Evolutionary conservation across 1,140 invertebrate genomes (phyloP), one percentile per base, ranked within the genome.

Genomic region (Cherax quadricarinatus): DNA sequence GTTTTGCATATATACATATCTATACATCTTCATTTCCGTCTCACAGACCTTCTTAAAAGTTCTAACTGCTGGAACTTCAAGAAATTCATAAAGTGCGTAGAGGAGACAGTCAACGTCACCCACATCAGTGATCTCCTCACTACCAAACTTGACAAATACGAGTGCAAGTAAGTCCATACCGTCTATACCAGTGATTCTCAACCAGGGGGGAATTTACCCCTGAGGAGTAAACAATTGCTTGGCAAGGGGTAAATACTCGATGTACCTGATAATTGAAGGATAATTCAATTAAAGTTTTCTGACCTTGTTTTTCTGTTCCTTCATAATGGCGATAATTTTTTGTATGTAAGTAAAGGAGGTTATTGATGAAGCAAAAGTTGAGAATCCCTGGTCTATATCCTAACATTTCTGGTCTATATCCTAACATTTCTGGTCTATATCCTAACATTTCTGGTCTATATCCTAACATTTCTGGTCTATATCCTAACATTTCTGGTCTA

Each of bases 111-210:
- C 12, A 92, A 87, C 57, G 24, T 94, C 5, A 90, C 89, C 49
- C 94, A 94, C 75, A 79, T 94, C 48, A 86, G 88, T 70, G 93
- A 94, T 75, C 86, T 94, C 16, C 93, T 94, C 82, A 87, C 86
- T 30, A 86, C 89, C 6, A 18, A 82, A 3, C 94, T 94, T 7
- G 94, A 94, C 21, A 51, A 79, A 24, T 79, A 88, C 10, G 88
- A 93, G 51, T 94, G 94, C 94, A 89, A 89, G 93, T 92, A 60
- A 89, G 88, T 70, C 30, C 2, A 41, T 41, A 41, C 30, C 30
- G 88, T 70, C 30, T 41, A 41, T 41, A 41, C 30, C 30, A 41
- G 30, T 41, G 30, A 41, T 80, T 41, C 30, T 41, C 57, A n/a
- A 9, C 14, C 51, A 16, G 9, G 49, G 41, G 41, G 18, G 81